Evolutionary conservation across 2,888 invertebrate genomes (phyloP).

Genomic region (Lypha dubia): DNA sequence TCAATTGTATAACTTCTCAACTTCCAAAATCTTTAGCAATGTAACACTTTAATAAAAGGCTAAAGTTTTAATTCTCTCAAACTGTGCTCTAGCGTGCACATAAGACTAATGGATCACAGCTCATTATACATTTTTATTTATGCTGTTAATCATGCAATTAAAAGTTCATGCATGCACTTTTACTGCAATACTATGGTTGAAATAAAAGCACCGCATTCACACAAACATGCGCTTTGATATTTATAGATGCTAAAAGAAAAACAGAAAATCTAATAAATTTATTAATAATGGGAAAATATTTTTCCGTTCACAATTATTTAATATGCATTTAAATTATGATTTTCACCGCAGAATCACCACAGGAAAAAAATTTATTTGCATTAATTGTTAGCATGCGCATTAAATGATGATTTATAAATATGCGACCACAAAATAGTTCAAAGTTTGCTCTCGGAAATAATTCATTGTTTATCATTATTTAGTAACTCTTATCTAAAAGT

Average conservation of each 20-base stretch:
- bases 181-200: neutral
- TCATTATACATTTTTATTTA: too few species aligned
- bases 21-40: too few species aligned
- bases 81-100: too few species aligned
- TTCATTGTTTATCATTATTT: constrained; percentile 24
- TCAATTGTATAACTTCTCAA: too few species aligned
- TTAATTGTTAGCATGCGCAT: constrained; percentile 32
- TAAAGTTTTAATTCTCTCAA: too few species aligned
- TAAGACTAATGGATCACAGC: too few species aligned
- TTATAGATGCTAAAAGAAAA: neutral
- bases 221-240: neutral
- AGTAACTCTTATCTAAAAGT: neutral
- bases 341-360: constrained; percentile 9
- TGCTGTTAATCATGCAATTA: constrained; percentile 28
- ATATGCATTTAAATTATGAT: constrained; percentile 42
- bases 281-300: constrained; percentile 31
- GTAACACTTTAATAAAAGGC: too few species aligned
- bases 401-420: constrained; percentile 54
- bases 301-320: constrained; percentile 27
- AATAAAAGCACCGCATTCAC: constrained; percentile 9
- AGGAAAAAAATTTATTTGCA: constrained; percentile 41
- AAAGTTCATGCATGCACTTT: neutral
- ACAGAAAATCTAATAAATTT: constrained; percentile 45
- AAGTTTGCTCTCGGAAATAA: constrained; percentile 16
- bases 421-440: constrained; percentile 50